phyloP scores from a whole-genome alignment of 2,888 invertebrate species.

The Phyllotreta striolata region DNA sequence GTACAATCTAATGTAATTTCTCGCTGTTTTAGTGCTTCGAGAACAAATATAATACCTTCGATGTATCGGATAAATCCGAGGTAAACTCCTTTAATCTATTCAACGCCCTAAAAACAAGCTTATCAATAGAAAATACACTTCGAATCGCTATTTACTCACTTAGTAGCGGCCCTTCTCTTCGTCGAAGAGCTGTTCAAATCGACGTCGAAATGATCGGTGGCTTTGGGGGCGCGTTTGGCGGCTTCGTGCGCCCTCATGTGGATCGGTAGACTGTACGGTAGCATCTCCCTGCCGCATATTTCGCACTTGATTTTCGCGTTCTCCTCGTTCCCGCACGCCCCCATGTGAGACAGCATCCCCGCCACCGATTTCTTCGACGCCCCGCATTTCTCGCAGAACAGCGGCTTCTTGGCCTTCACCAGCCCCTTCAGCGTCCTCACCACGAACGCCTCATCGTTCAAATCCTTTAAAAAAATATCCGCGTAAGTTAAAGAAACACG shows the following conservation, averaged over 20 bases:
- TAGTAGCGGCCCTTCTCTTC: constrained; percentile 44
- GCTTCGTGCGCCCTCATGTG: constrained; percentile 61
- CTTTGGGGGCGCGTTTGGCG: constrained; percentile 3
- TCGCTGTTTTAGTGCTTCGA: too few relatives aligned
- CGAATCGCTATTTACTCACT: constrained; percentile 36
- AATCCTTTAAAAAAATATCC: constrained; percentile 59
- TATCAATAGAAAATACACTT: neutral
- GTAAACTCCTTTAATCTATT: too few relatives aligned
- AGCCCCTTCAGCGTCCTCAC: constrained; percentile 62
- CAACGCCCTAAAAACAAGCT: neutral
- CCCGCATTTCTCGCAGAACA: constrained; percentile 67
- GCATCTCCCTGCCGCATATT: constrained; percentile 64
- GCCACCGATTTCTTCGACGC: constrained; percentile 62
- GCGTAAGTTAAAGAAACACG: neutral
- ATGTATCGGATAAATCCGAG: too few relatives aligned
- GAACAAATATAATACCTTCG: too few relatives aligned
- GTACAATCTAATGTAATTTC: too few relatives aligned
- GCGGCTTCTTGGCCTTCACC: constrained; percentile 58
- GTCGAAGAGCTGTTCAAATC: constrained; percentile 2
- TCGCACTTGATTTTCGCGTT: constrained; percentile 65
- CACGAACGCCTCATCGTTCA: constrained; percentile 62
- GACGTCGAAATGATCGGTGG: constrained; percentile 28
- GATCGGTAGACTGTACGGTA: constrained; percentile 67
- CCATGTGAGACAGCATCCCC: constrained; percentile 70
- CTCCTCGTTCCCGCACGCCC: constrained; percentile 68